These are phyloP conservation scores for Agelaius phoeniceus DNA, from an alignment of 2,113 vertebrate species.

Conservation along the genomic window DNA sequence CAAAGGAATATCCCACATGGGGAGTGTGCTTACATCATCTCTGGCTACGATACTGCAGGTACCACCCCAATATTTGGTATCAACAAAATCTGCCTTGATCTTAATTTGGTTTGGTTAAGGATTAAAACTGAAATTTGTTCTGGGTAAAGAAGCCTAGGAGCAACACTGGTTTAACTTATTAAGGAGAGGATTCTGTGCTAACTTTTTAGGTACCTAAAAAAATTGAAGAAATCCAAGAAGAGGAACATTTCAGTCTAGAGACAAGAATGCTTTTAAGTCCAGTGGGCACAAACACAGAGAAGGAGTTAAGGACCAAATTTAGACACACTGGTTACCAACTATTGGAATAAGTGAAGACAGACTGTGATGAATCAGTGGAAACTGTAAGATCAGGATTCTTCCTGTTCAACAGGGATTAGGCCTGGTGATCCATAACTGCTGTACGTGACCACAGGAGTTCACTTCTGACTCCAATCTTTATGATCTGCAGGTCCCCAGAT, in stretches of 20 bases:
- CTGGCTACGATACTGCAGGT: background rate
- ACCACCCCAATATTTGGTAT: background rate
- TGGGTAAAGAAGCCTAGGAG: background rate
- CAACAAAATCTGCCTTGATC: background rate
- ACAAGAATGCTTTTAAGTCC: background rate
- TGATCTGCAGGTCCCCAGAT: background rate
- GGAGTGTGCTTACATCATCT: background rate
- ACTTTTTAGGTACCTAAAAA: background rate
- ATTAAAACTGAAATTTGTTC: background rate
- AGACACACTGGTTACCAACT: background rate
- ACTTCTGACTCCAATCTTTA: background rate
- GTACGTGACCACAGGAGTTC: background rate
- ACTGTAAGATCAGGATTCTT: background rate
- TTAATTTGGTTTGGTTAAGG: background rate
- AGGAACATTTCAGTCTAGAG: background rate
- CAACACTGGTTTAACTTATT: background rate
- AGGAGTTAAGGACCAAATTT: background rate
- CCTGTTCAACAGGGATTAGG: background rate
- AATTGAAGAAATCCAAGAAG: background rate
- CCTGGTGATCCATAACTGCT: background rate
- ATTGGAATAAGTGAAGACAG: background rate
- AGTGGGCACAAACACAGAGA: background rate
- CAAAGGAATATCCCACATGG: background rate
- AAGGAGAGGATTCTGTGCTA: background rate
- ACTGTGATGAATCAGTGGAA: background rate